These are phyloP conservation scores for Sclerodermus sp. DNA, from an alignment of 2,888 invertebrate species.

Conservation along the genomic window DNA sequence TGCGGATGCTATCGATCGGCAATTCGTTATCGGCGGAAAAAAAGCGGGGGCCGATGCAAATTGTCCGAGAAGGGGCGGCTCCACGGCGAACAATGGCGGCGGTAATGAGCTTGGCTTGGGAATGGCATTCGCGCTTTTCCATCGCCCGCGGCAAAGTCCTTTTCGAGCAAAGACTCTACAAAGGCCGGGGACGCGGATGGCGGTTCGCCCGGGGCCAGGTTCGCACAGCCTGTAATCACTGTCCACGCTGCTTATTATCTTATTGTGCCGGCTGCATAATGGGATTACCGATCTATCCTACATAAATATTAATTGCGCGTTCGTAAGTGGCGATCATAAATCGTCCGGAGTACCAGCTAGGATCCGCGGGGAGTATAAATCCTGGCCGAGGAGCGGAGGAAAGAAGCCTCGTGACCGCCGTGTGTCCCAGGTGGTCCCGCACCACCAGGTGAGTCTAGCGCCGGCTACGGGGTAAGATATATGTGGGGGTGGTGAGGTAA, in stretches of 20 bases:
- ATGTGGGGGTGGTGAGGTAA: no score
- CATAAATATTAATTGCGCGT: constrained; percentile 33
- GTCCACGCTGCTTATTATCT: constrained; percentile 29
- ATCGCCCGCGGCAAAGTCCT: no score
- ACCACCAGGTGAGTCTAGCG: constrained; percentile 10
- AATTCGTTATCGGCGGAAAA: background rate
- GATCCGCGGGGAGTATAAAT: constrained; percentile 24
- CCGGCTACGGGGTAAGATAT: no score
- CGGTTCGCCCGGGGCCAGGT: no score
- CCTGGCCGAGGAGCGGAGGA: constrained; percentile 9
- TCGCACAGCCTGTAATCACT: constrained; percentile 24
- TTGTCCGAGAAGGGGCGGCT: no score
- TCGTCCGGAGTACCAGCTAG: constrained; percentile 18
- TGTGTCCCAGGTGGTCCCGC: constrained; percentile 28
- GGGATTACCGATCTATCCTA: constrained; percentile 32
- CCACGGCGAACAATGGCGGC: no score
- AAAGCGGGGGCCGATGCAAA: background rate
- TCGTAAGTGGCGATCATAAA: constrained; percentile 28
- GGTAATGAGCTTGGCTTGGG: no score
- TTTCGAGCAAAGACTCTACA: no score
- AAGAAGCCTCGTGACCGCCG: constrained; percentile 9
- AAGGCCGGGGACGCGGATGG: no score
- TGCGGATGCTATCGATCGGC: no score
- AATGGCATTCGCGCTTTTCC: no score
- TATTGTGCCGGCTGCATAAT: constrained; percentile 30